Base-by-base conservation (phyloP, 2,888 invertebrate species). In the Himalopsyche japonica region DNA sequence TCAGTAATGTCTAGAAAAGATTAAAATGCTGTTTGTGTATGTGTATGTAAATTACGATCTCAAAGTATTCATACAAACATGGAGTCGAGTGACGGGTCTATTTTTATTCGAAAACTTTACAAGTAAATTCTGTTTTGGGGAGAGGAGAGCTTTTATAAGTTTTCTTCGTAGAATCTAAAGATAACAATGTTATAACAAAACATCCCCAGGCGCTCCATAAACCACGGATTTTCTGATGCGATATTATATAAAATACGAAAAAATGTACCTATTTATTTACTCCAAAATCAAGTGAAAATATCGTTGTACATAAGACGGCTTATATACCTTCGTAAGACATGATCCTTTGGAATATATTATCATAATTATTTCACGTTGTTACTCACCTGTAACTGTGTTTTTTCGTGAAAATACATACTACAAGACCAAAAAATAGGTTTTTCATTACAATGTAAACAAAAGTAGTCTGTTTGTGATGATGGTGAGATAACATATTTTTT, bases 151-250 rank as follows among this genome's bases (percentile, higher is more conserved):
- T 57, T 57, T 8, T 57, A 57, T 32, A 80, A 80, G 34, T 80
- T 80, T 80, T 34, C 48, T n/a, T 80, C 80, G 80, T 64, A 80
- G 57, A 57, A 80, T 80, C 48, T 57, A 47, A 80, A 80, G 80
- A 64, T 32, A 80, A 57, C 80, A 80, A 64, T 64, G 80, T 80
- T 80, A 80, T 49, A 80, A 80, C 80, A 80, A 30, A 80, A 80
- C 80, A 80, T 57, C 80, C 80, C 48, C 80, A 18, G 64, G 80
- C 80, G 20, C 24, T 57, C 15, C 57, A 57, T 57, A 57, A 57
- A 57, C 57, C 57, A 57, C 57, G 24, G 57, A 57, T 57, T 57
- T 57, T 57, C 24, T 57, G 57, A 57, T 57, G 57, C 57, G 57
- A 24, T 57, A 57, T 57, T 20, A 57, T 20, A 57, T 24, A 57